Conservation (phyloP, 1,140 invertebrate genomes). For the Caenorhabditis inopinata region DNA sequence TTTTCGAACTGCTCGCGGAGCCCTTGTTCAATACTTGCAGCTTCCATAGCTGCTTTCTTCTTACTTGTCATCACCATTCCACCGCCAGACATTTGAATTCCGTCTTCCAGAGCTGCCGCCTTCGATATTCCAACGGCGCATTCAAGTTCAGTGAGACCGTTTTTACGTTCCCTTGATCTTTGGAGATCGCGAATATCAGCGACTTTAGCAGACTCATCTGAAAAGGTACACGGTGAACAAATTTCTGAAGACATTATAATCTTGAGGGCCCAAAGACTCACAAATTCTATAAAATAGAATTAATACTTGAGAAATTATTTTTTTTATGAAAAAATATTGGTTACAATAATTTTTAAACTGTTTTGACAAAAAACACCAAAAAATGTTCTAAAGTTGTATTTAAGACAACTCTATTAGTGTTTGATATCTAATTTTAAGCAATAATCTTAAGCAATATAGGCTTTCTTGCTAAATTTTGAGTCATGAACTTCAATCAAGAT, state of each 20-base stretch:
- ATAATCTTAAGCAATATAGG: not conserved
- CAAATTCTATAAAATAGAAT: no score
- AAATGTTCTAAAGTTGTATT: not conserved
- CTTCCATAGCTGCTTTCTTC: conserved; percentile 56
- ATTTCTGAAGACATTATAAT: no score
- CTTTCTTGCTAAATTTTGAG: not conserved
- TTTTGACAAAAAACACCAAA: not conserved
- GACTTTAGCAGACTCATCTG: conserved; percentile 32
- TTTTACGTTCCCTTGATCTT: conserved; percentile 52
- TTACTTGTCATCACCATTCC: conserved; percentile 50
- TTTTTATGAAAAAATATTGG: no score
- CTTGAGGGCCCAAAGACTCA: no score
- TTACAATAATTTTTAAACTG: no score
- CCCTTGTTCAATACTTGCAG: conserved; percentile 61
- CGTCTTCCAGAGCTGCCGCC: conserved; percentile 60
- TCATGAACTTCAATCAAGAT: no score
- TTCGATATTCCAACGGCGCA: conserved; percentile 59
- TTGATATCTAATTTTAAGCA: not conserved
- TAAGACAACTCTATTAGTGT: no score
- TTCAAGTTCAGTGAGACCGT: conserved; percentile 62
- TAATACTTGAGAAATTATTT: no score
- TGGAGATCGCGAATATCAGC: conserved; percentile 60
- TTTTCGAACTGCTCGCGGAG: conserved; percentile 66
- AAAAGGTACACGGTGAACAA: not conserved
- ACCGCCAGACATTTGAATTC: conserved; percentile 55